phyloP scores from a whole-genome alignment of 1,140 invertebrate species.

The Drosophila willistoni region DNA sequence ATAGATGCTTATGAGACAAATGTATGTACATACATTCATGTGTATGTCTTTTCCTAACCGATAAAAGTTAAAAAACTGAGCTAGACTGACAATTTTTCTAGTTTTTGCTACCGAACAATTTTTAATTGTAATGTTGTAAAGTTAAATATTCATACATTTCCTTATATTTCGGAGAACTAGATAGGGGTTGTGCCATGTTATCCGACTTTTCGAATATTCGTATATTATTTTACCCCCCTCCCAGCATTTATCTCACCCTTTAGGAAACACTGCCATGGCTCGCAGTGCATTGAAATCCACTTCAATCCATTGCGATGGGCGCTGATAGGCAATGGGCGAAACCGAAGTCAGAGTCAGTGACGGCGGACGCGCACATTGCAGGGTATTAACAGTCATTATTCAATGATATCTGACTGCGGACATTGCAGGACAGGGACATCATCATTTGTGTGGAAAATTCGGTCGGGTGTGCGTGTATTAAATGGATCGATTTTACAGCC shows the following conservation, averaged over 20 bases:
- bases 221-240: slow-evolving; percentile 64
- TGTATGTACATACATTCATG: too few species aligned
- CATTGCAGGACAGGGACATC: slow-evolving; percentile 78
- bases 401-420: slow-evolving; percentile 82
- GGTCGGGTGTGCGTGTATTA: slow-evolving; percentile 41
- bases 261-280: slow-evolving; percentile 46
- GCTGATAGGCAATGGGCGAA: slow-evolving; percentile 50
- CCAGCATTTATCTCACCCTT: neutral
- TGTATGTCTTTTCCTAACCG: too few species aligned
- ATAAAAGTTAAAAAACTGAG: too few species aligned
- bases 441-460: slow-evolving; percentile 76
- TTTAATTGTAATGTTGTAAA: too few species aligned
- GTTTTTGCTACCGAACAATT: too few species aligned
- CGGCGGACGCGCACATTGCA: slow-evolving; percentile 68
- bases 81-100: too few species aligned
- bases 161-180: neutral
- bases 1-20: too few species aligned
- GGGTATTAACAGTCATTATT: slow-evolving; percentile 83
- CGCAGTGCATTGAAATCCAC: slow-evolving; percentile 77
- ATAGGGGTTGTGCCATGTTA: slow-evolving; percentile 24
- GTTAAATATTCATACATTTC: too few species aligned
- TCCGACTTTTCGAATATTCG: slow-evolving; percentile 71
- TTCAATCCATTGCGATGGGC: slow-evolving; percentile 64
- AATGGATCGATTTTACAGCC: slow-evolving; percentile 71
- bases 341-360: slow-evolving; percentile 30